Evolutionary conservation across 1,140 invertebrate species (phyloP).

Genomic region (Scaptomyza montana): DNA sequence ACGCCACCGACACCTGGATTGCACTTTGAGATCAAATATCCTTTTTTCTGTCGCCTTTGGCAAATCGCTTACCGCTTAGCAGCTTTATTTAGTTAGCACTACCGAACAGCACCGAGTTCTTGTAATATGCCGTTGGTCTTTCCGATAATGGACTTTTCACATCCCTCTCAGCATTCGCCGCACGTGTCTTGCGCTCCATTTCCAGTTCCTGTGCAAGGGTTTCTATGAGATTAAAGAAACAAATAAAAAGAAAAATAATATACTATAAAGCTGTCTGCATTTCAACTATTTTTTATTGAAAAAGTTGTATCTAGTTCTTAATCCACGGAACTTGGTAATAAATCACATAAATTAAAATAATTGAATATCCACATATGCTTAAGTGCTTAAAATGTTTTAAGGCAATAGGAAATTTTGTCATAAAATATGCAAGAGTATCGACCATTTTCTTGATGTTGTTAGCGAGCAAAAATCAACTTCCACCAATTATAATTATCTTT

Average conservation of each 20-base stretch:
- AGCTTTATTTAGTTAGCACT: conserved; percentile 89
- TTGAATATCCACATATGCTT: too few species aligned
- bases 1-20: conserved; percentile 58
- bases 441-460: neutral
- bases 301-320: too few species aligned
- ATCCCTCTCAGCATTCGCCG: conserved; percentile 90
- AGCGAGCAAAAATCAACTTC: neutral
- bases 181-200: conserved; percentile 92
- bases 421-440: neutral
- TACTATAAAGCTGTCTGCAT: neutral
- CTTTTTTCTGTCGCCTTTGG: conserved; percentile 22
- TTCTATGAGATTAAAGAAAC: conserved; percentile 85
- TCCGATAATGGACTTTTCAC: conserved; percentile 93
- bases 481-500: neutral
- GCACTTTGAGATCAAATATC: conserved; percentile 82
- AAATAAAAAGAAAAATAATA: conserved; percentile 31
- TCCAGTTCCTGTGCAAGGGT: conserved; percentile 93
- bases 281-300: too few species aligned
- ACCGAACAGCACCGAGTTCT: conserved; percentile 93
- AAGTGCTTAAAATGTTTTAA: too few species aligned
- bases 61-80: conserved; percentile 39
- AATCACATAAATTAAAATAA: too few species aligned
- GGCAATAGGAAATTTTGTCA: neutral
- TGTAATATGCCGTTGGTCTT: conserved; percentile 90
- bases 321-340: too few species aligned